A percentile compares a stretch with the other conserved stretches of the same genome.
These are phyloP conservation scores for Zingel zingel DNA, from an alignment of 2,113 vertebrate genomes.

Conservation along the genomic window DNA sequence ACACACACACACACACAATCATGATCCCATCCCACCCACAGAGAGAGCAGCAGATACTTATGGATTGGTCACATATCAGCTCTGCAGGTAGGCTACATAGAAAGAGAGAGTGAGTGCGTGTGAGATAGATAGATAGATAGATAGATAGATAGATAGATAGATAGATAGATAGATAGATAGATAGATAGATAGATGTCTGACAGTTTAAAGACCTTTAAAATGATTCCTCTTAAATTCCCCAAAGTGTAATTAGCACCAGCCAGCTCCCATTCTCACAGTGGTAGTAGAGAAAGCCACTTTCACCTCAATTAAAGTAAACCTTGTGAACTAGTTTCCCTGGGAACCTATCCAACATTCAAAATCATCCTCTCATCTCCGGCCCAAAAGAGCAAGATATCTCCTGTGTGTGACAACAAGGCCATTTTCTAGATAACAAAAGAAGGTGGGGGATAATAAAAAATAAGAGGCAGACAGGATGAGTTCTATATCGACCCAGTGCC, in stretches of 20 bases:
- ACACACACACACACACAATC: slow-evolving; percentile 3
- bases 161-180: neutral
- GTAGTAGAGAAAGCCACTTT: slow-evolving; percentile 21
- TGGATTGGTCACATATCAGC: slow-evolving; percentile 4
- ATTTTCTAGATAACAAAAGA: slow-evolving; percentile 28
- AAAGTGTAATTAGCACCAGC: slow-evolving; percentile 25
- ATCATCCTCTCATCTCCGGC: slow-evolving; percentile 3
- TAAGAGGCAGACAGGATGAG: neutral
- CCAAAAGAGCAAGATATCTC: slow-evolving; percentile 27
- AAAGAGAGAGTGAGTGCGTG: too few species aligned
- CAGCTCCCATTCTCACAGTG: neutral
- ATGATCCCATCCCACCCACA: slow-evolving; percentile 10
- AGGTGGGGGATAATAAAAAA: neutral
- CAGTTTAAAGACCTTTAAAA: slow-evolving; percentile 14
- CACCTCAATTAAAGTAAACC: slow-evolving; percentile 15
- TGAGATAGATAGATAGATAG: neutral
- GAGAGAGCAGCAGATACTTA: neutral
- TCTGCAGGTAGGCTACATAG: neutral
- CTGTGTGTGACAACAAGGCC: neutral
- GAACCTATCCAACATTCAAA: slow-evolving; percentile 36
- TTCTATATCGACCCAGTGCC: neutral
- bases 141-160: neutral
- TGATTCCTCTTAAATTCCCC: slow-evolving; percentile 7
- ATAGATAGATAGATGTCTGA: neutral
- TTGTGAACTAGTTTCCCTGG: slow-evolving; percentile 45